A percentile compares a stretch with the other conserved stretches of the same genome.
phyloP scores from a whole-genome alignment of 64 coral and sea anemone species.

The Hydrozoanthus tunicans region DNA sequence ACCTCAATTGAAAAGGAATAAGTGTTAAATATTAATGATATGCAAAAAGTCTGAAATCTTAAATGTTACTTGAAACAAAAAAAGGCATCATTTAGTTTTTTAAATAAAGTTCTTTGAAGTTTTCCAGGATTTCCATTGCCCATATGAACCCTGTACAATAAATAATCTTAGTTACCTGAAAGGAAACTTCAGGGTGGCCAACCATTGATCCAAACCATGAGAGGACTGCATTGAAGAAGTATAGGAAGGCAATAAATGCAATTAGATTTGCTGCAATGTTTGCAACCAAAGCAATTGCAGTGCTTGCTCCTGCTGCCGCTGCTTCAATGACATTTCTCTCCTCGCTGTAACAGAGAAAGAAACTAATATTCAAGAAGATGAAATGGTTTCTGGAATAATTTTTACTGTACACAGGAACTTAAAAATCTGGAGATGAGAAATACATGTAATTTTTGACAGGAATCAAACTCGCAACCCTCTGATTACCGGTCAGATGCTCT shows the following conservation, averaged over 20 bases:
- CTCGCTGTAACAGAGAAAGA: conserved; percentile 48
- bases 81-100: too few species aligned
- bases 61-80: too few species aligned
- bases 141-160: background rate
- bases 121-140: too few species aligned
- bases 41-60: too few species aligned
- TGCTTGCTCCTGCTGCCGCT: conserved; percentile 85
- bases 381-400: background rate
- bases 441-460: too few species aligned
- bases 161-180: conserved; percentile 66
- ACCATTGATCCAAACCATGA: conserved; percentile 98
- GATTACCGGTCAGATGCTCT: too few species aligned
- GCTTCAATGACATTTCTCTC: conserved; percentile 96
- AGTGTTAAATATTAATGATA: too few species aligned
- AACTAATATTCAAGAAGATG: background rate
- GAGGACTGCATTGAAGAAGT: conserved; percentile 87
- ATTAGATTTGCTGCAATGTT: conserved; percentile 99
- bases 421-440: too few species aligned
- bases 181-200: conserved; percentile 82
- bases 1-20: too few species aligned
- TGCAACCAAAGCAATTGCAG: conserved; percentile 94
- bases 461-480: too few species aligned
- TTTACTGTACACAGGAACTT: too few species aligned
- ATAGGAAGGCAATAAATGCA: conserved; percentile 95
- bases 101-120: too few species aligned